Evolutionary conservation across 2,113 vertebrate species (phyloP).

Genomic region (Rhabdomys dilectus): DNA sequence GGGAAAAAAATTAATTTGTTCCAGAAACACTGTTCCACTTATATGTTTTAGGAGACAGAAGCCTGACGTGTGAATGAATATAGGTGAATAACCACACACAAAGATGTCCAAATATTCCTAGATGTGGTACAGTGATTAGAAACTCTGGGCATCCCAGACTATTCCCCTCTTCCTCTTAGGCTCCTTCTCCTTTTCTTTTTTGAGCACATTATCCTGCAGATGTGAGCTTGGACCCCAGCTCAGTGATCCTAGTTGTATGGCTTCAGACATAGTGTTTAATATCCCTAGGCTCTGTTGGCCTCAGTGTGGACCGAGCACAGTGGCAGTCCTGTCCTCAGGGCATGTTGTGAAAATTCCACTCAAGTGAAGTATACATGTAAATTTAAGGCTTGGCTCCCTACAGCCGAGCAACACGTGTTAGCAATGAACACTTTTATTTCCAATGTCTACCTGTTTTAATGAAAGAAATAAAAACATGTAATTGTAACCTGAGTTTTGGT

Average conservation of each 20-base stretch:
- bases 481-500: neutral
- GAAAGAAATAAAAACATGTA: neutral
- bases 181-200: neutral
- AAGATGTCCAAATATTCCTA: accelerated
- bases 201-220: no score
- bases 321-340: accelerated
- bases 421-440: neutral
- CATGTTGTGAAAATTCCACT: neutral
- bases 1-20: neutral
- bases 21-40: neutral
- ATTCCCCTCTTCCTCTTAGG: neutral
- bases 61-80: accelerated
- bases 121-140: accelerated
- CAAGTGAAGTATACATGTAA: accelerated
- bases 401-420: no score
- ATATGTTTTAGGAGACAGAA: neutral
- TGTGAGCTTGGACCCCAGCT: accelerated
- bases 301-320: neutral
- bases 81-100: accelerated
- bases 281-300: neutral
- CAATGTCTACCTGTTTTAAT: neutral
- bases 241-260: neutral
- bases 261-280: neutral
- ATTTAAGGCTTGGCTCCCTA: neutral
- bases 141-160: neutral